These are phyloP conservation scores for Odontocerum albicorne DNA, from an alignment of 2,888 invertebrate species.

Conservation along the genomic window DNA sequence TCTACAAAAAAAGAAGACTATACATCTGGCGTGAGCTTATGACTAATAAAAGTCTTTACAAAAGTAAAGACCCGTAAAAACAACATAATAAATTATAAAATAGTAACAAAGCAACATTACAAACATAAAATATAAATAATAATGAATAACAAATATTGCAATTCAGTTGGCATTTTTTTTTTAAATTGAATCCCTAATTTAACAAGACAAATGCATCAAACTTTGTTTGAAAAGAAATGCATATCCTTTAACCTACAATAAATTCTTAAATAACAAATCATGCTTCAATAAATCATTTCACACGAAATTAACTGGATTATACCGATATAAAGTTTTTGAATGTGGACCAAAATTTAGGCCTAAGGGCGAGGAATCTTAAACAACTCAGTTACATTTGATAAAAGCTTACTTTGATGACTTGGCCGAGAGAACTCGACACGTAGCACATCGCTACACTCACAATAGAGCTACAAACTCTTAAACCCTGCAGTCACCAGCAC, in stretches of 20 bases:
- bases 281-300: slow-evolving; percentile 34
- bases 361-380: slow-evolving; percentile 36
- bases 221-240: slow-evolving; percentile 35
- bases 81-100: slow-evolving; percentile 36
- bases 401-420: slow-evolving; percentile 36
- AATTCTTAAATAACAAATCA: slow-evolving; percentile 35
- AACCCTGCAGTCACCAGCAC: slow-evolving; percentile 38
- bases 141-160: slow-evolving; percentile 37
- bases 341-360: slow-evolving; percentile 37
- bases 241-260: slow-evolving; percentile 39
- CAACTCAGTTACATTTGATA: slow-evolving; percentile 34
- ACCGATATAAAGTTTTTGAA: slow-evolving; percentile 20
- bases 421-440: not conserved
- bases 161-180: slow-evolving; percentile 33
- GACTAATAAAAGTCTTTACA: slow-evolving; percentile 33
- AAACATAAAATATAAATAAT: slow-evolving; percentile 37
- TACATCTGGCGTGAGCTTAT: slow-evolving; percentile 36
- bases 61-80: slow-evolving; percentile 34
- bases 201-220: slow-evolving; percentile 36
- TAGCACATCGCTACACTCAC: slow-evolving; percentile 25
- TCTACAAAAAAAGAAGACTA: slow-evolving; percentile 35
- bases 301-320: slow-evolving; percentile 33
- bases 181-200: slow-evolving; percentile 27
- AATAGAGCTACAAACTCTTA: slow-evolving; percentile 36
- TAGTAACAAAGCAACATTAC: slow-evolving; percentile 38